Evolutionary conservation across 2,888 invertebrate species (phyloP).

Genomic region (Encarsia formosa): DNA sequence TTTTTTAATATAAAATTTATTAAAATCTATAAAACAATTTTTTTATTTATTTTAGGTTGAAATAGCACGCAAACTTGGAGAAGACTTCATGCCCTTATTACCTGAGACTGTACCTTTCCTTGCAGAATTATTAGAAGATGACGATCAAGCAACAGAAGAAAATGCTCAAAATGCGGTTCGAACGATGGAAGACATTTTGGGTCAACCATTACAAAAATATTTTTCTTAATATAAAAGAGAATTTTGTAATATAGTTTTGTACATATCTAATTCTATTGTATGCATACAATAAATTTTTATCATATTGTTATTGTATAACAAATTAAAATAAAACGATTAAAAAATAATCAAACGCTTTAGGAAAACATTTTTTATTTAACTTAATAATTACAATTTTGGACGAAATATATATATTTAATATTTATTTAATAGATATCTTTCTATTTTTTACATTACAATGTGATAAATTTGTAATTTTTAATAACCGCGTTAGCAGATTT

Average conservation of each 20-base stretch:
- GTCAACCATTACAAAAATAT: slow-evolving; percentile 87
- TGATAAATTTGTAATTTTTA: slow-evolving; percentile 15
- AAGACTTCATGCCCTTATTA: slow-evolving; percentile 81
- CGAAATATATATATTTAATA: slow-evolving; percentile 42
- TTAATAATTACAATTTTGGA: slow-evolving; percentile 42
- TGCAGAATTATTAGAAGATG: slow-evolving; percentile 89
- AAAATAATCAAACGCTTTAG: slow-evolving; percentile 22
- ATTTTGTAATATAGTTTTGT: slow-evolving; percentile 3
- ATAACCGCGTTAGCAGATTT: slow-evolving; percentile 11
- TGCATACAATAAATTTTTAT: not conserved
- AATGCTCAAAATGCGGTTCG: slow-evolving; percentile 76
- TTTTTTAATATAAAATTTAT: slow-evolving; percentile 2
- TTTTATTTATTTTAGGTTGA: slow-evolving; percentile 53
- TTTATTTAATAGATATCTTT: slow-evolving; percentile 19
- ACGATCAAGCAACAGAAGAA: slow-evolving; percentile 75
- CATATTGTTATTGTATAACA: not conserved
- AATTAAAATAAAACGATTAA: slow-evolving; percentile 8
- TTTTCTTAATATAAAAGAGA: slow-evolving; percentile 65
- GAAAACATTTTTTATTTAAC: slow-evolving; percentile 44
- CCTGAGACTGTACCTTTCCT: slow-evolving; percentile 94
- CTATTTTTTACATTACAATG: slow-evolving; percentile 12
- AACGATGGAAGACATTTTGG: slow-evolving; percentile 80
- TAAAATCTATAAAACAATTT: not conserved
- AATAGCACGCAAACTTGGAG: slow-evolving; percentile 78
- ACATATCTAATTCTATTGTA: slow-evolving; percentile 11